Conservation (phyloP, 2,797 vertebrate genomes). For the Phylloscopus collybita region DNA sequence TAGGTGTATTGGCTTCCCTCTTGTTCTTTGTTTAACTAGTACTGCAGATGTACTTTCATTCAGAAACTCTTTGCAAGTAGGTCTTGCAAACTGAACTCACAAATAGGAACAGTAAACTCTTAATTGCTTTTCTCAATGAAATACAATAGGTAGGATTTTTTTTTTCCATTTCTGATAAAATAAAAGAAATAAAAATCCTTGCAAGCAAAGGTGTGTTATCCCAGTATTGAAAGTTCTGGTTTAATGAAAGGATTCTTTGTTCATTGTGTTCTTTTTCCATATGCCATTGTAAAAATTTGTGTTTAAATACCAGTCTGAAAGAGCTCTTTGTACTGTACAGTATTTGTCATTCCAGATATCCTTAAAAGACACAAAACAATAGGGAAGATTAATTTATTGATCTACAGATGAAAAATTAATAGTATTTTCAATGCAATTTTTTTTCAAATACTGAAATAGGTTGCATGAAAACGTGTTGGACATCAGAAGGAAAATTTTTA, state of each 20-base stretch:
- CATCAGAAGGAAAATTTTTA: not conserved
- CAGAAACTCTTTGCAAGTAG: not conserved
- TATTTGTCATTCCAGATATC: not conserved
- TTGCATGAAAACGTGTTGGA: fast-evolving
- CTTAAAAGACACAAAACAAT: not conserved
- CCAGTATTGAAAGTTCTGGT: not conserved
- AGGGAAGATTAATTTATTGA: not conserved
- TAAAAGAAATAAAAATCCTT: not conserved
- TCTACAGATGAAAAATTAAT: not conserved
- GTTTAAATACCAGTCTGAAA: not conserved
- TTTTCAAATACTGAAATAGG: not conserved
- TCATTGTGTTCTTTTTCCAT: not conserved
- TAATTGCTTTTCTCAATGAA: not conserved
- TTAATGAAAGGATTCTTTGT: not conserved
- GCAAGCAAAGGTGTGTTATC: not conserved
- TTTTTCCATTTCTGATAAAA: not conserved
- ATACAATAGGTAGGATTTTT: not conserved
- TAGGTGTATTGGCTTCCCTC: not conserved
- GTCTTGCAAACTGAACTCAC: not conserved
- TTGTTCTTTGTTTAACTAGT: not conserved
- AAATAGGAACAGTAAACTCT: not conserved
- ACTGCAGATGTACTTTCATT: not conserved
- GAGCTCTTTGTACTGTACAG: not conserved
- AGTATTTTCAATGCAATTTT: not conserved
- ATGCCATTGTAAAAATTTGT: not conserved